These are phyloP conservation scores for Drosophila teissieri DNA, from an alignment of 1,140 invertebrate genomes.

Conservation along the genomic window DNA sequence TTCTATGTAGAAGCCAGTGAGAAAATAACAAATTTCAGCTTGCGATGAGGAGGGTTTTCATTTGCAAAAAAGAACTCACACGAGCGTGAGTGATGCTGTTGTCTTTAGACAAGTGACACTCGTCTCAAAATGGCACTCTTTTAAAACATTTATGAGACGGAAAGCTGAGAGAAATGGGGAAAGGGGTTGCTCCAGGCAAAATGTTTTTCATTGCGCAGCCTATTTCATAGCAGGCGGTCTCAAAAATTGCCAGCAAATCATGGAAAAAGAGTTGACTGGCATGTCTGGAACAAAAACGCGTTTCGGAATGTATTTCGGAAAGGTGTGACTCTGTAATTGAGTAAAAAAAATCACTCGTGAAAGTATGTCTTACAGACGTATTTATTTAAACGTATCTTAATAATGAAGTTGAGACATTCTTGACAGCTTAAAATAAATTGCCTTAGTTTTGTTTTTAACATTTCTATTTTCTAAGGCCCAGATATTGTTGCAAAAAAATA, in stretches of 20 bases:
- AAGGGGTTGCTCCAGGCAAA: conserved; percentile 23
- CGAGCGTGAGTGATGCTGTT: conserved; percentile 26
- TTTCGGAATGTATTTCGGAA: conserved; percentile 5
- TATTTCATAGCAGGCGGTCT: background rate
- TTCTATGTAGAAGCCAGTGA: conserved; percentile 27
- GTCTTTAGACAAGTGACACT: conserved; percentile 58
- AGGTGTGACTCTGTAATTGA: conserved; percentile 8
- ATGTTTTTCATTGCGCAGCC: conserved; percentile 6
- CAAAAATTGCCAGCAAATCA: conserved; percentile 19
- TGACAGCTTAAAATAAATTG: background rate
- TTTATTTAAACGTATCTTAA: background rate
- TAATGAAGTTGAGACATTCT: background rate
- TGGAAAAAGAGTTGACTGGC: conserved; percentile 15
- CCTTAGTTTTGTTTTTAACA: too few species aligned
- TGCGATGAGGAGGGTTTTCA: conserved; percentile 8
- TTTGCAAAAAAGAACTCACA: conserved; percentile 18
- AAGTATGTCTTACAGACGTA: background rate
- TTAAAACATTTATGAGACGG: conserved; percentile 62
- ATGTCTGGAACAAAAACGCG: background rate
- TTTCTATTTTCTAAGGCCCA: too few species aligned
- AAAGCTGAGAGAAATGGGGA: background rate
- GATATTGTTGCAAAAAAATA: background rate
- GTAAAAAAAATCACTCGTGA: background rate
- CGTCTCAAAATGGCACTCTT: conserved; percentile 48
- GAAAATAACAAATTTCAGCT: conserved; percentile 13